These are phyloP conservation scores for Philonicus albiceps DNA, from an alignment of 2,888 invertebrate genomes.

Conservation along the genomic window DNA sequence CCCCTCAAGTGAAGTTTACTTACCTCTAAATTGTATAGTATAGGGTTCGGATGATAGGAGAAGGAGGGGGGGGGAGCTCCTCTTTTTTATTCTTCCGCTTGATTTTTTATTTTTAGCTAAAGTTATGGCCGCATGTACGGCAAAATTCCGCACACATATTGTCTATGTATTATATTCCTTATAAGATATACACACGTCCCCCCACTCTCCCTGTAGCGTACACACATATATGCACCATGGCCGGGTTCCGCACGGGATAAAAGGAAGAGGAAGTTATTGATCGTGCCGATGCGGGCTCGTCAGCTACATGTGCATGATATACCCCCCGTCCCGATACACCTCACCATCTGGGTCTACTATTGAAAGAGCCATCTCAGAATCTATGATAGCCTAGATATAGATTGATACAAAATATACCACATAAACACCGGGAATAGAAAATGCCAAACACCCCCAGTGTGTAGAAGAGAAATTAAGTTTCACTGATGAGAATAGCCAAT, in stretches of 20 bases:
- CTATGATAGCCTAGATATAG: neutral
- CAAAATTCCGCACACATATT: neutral
- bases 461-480: neutral
- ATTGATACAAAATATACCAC: neutral
- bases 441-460: neutral
- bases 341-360: neutral
- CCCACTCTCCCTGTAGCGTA: neutral
- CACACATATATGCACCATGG: neutral
- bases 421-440: neutral
- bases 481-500: conserved; percentile 1
- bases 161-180: neutral
- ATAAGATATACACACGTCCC: neutral
- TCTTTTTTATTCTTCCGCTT: conserved; percentile 16
- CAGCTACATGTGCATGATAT: conserved; percentile 1
- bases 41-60: neutral
- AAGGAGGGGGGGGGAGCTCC: neutral
- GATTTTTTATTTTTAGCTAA: conserved; percentile 21
- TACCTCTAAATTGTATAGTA: conserved; percentile 6
- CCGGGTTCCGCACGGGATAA: neutral
- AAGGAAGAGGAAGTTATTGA: conserved; percentile 47
- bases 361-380: neutral
- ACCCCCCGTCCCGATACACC: neutral
- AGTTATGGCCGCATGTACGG: conserved; percentile 25
- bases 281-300: conserved; percentile 44
- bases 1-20: conserved; percentile 17